These are phyloP conservation scores for Pipistrellus pygmaeus DNA, from an alignment of 2,797 vertebrate species.

Conservation along the genomic window DNA sequence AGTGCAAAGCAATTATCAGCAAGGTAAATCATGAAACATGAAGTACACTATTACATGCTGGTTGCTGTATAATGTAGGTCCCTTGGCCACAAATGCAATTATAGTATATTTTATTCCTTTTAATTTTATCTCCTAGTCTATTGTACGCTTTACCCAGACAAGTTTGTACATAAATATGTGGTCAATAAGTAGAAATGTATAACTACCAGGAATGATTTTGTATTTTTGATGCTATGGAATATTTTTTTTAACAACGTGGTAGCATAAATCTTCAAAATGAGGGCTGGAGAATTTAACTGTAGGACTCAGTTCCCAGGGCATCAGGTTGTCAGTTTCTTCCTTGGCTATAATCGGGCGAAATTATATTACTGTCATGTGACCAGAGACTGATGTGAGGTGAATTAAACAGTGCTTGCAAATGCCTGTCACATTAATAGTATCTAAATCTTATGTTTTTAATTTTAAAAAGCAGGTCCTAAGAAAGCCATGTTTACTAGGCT, in stretches of 20 bases:
- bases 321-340: constrained; percentile 67
- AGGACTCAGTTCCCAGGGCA: constrained; percentile 76
- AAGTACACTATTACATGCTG: constrained; percentile 82
- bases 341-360: constrained; percentile 72
- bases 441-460: constrained; percentile 77
- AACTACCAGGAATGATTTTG: constrained; percentile 59
- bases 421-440: constrained; percentile 69
- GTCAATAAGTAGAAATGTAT: constrained; percentile 75
- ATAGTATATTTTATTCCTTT: constrained; percentile 80
- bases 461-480: constrained; percentile 72
- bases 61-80: constrained; percentile 82
- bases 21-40: constrained; percentile 87
- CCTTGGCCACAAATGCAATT: constrained; percentile 80
- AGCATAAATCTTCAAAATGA: constrained; percentile 71
- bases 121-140: constrained; percentile 75
- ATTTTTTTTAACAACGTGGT: constrained; percentile 15
- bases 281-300: constrained; percentile 25
- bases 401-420: constrained; percentile 74
- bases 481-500: constrained; percentile 71
- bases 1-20: constrained; percentile 86
- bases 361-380: constrained; percentile 73
- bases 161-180: constrained; percentile 70
- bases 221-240: constrained; percentile 28
- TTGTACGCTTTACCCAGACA: constrained; percentile 74
- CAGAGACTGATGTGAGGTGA: constrained; percentile 64